Evolutionary conservation across 2,888 invertebrate species (phyloP).

Genomic region (Morpho deidamia): DNA sequence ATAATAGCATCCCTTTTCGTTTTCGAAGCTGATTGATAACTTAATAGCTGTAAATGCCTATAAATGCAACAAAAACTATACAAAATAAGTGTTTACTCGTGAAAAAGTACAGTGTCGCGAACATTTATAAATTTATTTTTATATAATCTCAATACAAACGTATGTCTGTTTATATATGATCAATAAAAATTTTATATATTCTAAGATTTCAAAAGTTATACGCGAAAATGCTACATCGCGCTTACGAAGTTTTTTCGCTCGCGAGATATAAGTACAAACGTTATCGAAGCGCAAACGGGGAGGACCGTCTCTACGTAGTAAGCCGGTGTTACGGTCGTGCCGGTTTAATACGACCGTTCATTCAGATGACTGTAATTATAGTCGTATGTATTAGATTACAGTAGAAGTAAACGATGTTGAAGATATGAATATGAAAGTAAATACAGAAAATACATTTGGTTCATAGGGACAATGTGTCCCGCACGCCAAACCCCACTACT

Average conservation of each 20-base stretch:
- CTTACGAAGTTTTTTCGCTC: constrained; percentile 5
- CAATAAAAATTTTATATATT: no score
- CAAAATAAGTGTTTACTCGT: no score
- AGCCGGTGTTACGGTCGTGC: constrained; percentile 15
- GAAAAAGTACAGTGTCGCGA: no score
- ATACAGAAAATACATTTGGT: neutral
- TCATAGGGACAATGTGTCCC: neutral
- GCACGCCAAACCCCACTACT: constrained; percentile 11
- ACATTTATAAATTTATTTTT: no score
- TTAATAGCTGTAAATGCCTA: no score
- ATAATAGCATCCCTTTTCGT: no score
- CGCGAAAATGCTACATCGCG: constrained; percentile 10
- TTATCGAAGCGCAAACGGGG: neutral
- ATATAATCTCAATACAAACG: no score
- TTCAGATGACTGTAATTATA: constrained; percentile 18
- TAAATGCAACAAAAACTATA: no score
- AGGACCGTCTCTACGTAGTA: constrained; percentile 20
- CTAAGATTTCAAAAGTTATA: neutral
- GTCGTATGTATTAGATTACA: neutral
- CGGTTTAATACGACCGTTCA: constrained; percentile 15
- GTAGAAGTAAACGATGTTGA: neutral
- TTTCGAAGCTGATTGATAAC: no score
- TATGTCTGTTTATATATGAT: no score
- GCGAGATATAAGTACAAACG: constrained; percentile 11
- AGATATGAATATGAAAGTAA: neutral